Base-by-base conservation (phyloP, 2,797 vertebrate genomes). In the Sus cebifrons region DNA sequence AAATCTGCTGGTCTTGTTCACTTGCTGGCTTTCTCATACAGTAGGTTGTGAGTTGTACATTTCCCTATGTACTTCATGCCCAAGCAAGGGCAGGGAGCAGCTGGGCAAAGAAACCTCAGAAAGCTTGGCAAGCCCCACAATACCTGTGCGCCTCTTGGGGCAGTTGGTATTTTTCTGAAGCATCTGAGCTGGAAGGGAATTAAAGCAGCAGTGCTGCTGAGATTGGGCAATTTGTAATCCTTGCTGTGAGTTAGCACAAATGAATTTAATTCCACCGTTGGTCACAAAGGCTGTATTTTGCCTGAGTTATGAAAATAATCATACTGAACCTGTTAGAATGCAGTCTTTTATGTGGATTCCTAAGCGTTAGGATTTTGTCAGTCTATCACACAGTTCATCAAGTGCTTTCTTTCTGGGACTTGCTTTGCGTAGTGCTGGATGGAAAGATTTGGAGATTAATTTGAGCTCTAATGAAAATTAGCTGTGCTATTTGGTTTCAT, bases 371-470 rank as follows among this genome's bases (percentile, higher is more conserved):
- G 88, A 95, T 97, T 96, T 94, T 92, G 65, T 96, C 7, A 3
- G 73, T 95, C 58, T 97, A 98, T 98, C 98, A 94, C 58, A 54
- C 89, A 97, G 93, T 98, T 98, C 96, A 98, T 98, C 96, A 97
- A 18, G 74, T 92, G 75, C 83, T 75, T 93, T 0, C 15, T 96
- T 96, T 83, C 1, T 86, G 96, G 71, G 82, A 58, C 67, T 97
- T 86, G 56, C 87, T 91, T 97, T 0, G 0, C 74, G 60, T 78
- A 1, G 1, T 86, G 94, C 86, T 89, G 94, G 67, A 86, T 94
- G 75, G 89, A 85, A 93, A 97, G 96, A 97, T 91, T 64, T 0
- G 0, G 64, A 95, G 60, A 65, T 97, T 97, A 98, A 97, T 98
- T 98, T 97, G 83, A 97, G 79, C 92, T 94, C 94, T 74, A 84